Evolutionary conservation across 2,113 vertebrate genomes (phyloP).

Genomic region (Campylorhamphus procurvoides): DNA sequence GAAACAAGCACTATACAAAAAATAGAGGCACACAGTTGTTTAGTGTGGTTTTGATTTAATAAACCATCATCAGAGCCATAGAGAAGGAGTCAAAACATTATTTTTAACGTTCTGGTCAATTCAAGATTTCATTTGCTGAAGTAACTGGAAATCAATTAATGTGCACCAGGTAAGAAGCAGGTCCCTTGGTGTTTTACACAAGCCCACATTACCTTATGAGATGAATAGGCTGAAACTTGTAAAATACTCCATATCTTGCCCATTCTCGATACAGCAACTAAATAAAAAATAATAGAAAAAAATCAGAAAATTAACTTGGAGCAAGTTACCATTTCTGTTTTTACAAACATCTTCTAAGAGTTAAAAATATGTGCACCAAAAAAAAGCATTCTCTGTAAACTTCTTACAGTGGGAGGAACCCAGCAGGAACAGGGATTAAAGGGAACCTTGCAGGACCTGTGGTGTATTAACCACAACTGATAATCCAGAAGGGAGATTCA

Average conservation of each 20-base stretch:
- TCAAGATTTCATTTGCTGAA: neutral
- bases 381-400: no score
- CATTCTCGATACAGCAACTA: slow-evolving; percentile 94
- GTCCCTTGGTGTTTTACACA: neutral
- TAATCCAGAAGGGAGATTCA: no score
- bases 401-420: no score
- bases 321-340: neutral
- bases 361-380: neutral
- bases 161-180: neutral
- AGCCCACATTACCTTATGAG: slow-evolving; percentile 87
- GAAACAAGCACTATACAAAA: neutral
- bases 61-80: neutral
- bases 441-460: no score
- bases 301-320: neutral
- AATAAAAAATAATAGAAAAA: neutral
- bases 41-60: neutral
- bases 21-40: neutral
- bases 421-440: no score
- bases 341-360: neutral
- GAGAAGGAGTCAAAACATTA: neutral
- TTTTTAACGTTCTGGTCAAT: neutral
- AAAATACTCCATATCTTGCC: slow-evolving; percentile 95
- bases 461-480: no score
- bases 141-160: neutral
- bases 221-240: slow-evolving; percentile 95